Base-by-base conservation (phyloP, 2,797 vertebrate genomes). In the Sebastes miniatus region DNA sequence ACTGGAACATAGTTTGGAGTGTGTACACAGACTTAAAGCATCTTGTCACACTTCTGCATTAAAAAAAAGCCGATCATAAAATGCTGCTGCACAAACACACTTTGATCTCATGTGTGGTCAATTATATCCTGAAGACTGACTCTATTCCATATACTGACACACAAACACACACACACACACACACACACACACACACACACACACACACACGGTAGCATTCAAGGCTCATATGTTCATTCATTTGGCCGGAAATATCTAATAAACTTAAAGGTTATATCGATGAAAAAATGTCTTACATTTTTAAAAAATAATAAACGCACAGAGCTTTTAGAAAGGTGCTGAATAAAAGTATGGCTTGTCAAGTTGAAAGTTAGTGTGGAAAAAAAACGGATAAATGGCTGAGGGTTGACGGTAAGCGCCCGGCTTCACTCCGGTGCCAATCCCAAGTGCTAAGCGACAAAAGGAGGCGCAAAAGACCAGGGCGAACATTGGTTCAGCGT, bases 1-100 rank as follows among this genome's bases (percentile, higher is more conserved):
- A 85, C 58, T 87, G 87, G 73, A 85, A 90, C 75, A 76, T 79
- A 85, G 68, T 84, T 91, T 76, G 76, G 78, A 89, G 77, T 62
- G 72, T 78, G 76, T 85, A 83, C 76, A 81, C 75, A 77, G 78
- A 70, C 85, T 83, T 87, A 73, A 32, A 80, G 82, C 83, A 79
- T 80, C 56, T 83, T 77, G 83, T 81, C 84, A 85, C 71, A 84
- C 78, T 84, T 85, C 57, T 73, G 69, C 75, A 62, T 83, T 52
- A 72, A 62, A 81, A 90, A 72, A 62, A 86, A 78, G 76, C 50
- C 56, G 64, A 80, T 76, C 70, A 75, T 87, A 86, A 92, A 88
- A 87, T 50, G 66, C 25, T 75, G 56, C 78, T 79, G 83, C 68
- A 63, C 59, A 80, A 73, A 82, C 73, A 83, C 50, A 59, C 84